These are phyloP conservation scores for Drosophila teissieri DNA, from an alignment of 1,140 invertebrate genomes.

Conservation along the genomic window DNA sequence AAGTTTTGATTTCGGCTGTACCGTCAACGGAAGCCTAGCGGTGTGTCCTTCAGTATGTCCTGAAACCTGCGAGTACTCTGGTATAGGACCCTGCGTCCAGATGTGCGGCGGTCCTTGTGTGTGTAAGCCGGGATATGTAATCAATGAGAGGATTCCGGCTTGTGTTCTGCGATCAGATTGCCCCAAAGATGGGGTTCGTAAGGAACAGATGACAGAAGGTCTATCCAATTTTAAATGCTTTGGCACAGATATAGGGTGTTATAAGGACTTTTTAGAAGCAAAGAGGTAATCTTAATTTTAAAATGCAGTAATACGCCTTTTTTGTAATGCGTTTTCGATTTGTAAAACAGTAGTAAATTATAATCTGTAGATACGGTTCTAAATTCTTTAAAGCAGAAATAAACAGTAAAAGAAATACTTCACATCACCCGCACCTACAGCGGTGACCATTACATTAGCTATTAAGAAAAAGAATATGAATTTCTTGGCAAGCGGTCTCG, in stretches of 20 bases:
- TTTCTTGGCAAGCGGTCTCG: constrained; percentile 57
- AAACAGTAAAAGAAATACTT: no score
- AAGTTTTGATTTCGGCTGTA: neutral
- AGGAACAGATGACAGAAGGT: neutral
- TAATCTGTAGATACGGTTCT: no score
- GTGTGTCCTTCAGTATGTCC: neutral
- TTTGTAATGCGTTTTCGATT: no score
- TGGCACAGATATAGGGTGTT: neutral
- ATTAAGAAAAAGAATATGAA: constrained; percentile 14
- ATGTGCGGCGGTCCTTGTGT: neutral
- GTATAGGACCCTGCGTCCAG: neutral
- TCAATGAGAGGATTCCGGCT: neutral
- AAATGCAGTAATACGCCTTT: no score
- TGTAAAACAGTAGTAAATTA: no score
- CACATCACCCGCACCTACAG: constrained; percentile 65
- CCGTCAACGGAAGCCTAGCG: neutral
- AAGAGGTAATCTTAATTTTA: no score
- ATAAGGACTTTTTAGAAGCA: no score
- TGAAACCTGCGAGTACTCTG: neutral
- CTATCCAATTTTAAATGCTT: neutral
- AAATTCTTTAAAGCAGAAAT: no score
- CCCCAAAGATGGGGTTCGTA: neutral
- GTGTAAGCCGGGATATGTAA: neutral
- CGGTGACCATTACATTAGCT: constrained; percentile 53
- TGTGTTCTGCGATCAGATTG: neutral